phyloP scores from a whole-genome alignment of 37 sponge, comb jelly and placozoan genomes.

The Axinella damicornis region DNA sequence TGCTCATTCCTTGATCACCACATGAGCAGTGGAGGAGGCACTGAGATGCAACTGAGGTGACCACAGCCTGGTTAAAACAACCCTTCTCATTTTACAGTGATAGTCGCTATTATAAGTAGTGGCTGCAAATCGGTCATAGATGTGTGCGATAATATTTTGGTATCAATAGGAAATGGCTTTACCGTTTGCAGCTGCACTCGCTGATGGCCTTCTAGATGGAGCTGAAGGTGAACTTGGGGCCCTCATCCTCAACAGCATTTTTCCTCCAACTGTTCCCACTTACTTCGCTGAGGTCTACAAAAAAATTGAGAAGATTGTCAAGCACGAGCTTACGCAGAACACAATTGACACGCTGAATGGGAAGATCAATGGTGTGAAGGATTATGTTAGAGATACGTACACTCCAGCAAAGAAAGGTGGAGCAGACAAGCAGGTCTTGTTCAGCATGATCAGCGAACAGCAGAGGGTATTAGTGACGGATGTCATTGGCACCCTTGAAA shows the following conservation, averaged over 20 bases:
- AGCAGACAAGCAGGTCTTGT: neutral
- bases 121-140: too few species aligned
- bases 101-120: too few species aligned
- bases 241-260: neutral
- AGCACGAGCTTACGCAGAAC: neutral
- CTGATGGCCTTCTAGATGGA: neutral
- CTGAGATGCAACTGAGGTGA: too few species aligned
- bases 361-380: neutral
- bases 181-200: neutral
- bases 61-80: too few species aligned
- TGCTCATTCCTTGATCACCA: too few species aligned
- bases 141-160: too few species aligned
- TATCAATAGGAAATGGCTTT: too few species aligned
- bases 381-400: neutral
- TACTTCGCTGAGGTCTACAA: neutral
- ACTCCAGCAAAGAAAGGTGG: neutral
- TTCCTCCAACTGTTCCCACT: neutral
- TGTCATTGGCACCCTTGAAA: neutral
- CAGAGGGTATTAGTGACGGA: neutral
- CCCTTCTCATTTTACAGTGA: too few species aligned
- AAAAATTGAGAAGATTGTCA: neutral
- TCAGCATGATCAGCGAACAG: neutral
- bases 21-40: too few species aligned
- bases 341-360: neutral
- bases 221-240: neutral